Percentiles rank a stretch among this genome's conserved stretches.
Conservation (phyloP, 64 coral and sea anemone species). For the Pocillopora verrucosa region DNA sequence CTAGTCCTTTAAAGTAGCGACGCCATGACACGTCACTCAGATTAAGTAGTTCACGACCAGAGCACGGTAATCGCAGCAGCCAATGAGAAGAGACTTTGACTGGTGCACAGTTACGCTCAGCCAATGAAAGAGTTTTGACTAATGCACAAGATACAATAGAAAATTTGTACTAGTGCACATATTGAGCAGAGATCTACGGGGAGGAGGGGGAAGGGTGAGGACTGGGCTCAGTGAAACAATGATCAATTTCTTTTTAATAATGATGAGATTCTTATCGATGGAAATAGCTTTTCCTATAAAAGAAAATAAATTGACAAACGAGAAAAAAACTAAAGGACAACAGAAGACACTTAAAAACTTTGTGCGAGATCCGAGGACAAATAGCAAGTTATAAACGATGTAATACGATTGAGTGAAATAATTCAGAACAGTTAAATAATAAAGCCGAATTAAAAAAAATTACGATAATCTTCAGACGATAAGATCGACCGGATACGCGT, state of each 20-base stretch:
- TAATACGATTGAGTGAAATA: no score
- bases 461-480: no score
- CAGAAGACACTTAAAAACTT: no score
- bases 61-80: constrained; percentile 22
- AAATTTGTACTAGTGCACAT: constrained; percentile 37
- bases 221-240: background rate
- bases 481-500: no score
- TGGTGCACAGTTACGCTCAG: constrained; percentile 33
- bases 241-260: background rate
- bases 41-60: constrained; percentile 36
- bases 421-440: no score
- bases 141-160: constrained; percentile 34
- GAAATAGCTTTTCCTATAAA: background rate
- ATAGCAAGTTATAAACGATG: no score
- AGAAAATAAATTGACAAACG: no score
- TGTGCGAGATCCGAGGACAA: no score
- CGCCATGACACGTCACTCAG: constrained; percentile 25
- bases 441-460: no score
- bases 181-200: background rate
- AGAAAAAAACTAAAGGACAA: no score
- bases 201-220: background rate
- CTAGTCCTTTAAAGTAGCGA: background rate
- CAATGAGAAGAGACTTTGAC: constrained; percentile 28
- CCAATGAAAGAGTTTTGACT: constrained; percentile 50
- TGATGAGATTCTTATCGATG: background rate